A percentile compares a stretch with the other conserved stretches of the same genome.
Evolutionary conservation across 1,140 invertebrate genomes (phyloP).

Genomic region (Drosophila suzukii): DNA sequence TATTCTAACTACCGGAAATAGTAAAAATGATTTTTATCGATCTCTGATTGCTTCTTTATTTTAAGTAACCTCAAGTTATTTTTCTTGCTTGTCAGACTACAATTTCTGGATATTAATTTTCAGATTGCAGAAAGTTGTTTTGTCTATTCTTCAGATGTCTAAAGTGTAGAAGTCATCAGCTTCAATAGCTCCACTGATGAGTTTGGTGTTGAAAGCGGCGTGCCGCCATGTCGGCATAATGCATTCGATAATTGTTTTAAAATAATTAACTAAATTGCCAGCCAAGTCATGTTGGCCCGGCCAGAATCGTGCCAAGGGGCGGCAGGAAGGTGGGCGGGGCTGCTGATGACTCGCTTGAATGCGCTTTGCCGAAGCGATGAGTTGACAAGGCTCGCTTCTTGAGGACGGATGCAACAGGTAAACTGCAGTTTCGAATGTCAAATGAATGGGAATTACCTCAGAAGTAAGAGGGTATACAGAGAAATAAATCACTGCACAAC

Average conservation of each 20-base stretch:
- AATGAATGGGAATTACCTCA: constrained; percentile 59
- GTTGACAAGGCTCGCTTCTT: constrained; percentile 47
- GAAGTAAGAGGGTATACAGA: constrained; percentile 8
- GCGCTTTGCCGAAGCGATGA: constrained; percentile 28
- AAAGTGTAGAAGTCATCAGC: constrained; percentile 19
- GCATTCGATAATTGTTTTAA: constrained; percentile 64
- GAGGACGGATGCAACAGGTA: constrained; percentile 24
- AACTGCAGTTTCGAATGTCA: constrained; percentile 55
- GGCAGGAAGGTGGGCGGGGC: not conserved
- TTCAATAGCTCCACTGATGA: constrained; percentile 28
- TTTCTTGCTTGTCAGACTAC: not conserved
- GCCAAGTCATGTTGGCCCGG: constrained; percentile 33
- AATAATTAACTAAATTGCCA: constrained; percentile 69
- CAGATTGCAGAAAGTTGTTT: constrained; percentile 22
- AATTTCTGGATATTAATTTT: constrained; percentile 3
- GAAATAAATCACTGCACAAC: not conserved
- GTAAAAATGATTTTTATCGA: too few species aligned
- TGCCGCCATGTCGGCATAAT: constrained; percentile 38
- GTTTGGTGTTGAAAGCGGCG: constrained; percentile 57
- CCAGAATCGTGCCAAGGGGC: constrained; percentile 55
- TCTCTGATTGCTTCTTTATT: too few species aligned
- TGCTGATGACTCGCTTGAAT: constrained; percentile 36
- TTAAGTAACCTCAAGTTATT: not conserved
- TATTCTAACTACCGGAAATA: too few species aligned
- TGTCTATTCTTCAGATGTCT: constrained; percentile 7